Evolutionary conservation across 2,888 invertebrate genomes (phyloP).

Genomic region (Volucella inflata): DNA sequence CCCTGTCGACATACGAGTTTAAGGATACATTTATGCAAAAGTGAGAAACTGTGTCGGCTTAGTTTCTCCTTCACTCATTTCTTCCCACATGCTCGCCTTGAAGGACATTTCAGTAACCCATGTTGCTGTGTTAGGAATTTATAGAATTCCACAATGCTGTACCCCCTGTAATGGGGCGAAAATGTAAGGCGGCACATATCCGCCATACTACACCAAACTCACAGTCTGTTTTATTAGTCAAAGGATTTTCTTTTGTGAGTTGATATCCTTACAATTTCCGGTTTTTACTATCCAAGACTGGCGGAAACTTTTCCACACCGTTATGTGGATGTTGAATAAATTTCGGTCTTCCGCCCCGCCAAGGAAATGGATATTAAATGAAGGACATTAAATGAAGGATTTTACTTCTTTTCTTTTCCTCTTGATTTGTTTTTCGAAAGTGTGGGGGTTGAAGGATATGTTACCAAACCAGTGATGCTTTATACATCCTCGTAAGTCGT

Average conservation of each 20-base stretch:
- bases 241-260: slow-evolving; percentile 46
- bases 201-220: background rate
- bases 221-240: slow-evolving; percentile 56
- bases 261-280: slow-evolving; percentile 53
- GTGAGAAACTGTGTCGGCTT: slow-evolving; percentile 58
- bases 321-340: slow-evolving; percentile 53
- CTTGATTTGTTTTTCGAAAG: slow-evolving; percentile 38
- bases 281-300: slow-evolving; percentile 60
- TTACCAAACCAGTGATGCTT: background rate
- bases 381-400: slow-evolving; percentile 55
- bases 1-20: background rate
- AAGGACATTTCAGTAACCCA: slow-evolving; percentile 17
- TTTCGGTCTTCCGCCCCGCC: slow-evolving; percentile 26
- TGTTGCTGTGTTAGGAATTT: slow-evolving; percentile 22
- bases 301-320: slow-evolving; percentile 43
- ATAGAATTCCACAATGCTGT: slow-evolving; percentile 31
- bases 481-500: no score
- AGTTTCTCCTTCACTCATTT: slow-evolving; percentile 13
- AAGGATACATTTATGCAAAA: slow-evolving; percentile 48
- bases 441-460: background rate
- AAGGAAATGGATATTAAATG: slow-evolving; percentile 47
- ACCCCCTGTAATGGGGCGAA: background rate
- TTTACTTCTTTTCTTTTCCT: slow-evolving; percentile 39
- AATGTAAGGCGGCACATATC: background rate
- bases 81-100: background rate